Conservation (phyloP, 2,888 invertebrate species). For the Panorpa germanica region DNA sequence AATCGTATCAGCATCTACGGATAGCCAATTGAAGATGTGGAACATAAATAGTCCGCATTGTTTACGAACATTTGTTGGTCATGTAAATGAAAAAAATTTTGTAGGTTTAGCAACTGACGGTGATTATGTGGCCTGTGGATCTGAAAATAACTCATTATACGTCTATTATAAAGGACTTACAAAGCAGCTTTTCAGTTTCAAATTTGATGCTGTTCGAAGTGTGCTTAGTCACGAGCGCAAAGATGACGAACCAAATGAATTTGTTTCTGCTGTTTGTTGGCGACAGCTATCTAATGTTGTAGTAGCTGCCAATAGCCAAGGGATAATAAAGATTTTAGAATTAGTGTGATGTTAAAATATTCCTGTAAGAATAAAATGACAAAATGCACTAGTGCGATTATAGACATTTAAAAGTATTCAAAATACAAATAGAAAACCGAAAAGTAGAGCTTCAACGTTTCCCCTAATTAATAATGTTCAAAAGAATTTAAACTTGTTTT, state of each 20-base stretch:
- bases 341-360: slow-evolving; percentile 43
- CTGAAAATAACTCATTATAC: slow-evolving; percentile 84
- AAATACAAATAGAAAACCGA: too few species aligned
- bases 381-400: too few species aligned
- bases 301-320: slow-evolving; percentile 87
- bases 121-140: slow-evolving; percentile 85
- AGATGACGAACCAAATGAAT: slow-evolving; percentile 77
- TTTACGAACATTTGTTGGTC: slow-evolving; percentile 73
- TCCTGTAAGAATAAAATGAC: too few species aligned
- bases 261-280: slow-evolving; percentile 94
- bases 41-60: slow-evolving; percentile 59
- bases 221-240: slow-evolving; percentile 56
- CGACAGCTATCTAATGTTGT: slow-evolving; percentile 66
- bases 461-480: too few species aligned
- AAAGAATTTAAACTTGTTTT: too few species aligned
- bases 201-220: slow-evolving; percentile 67
- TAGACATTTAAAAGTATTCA: too few species aligned
- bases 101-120: slow-evolving; percentile 85
- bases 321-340: slow-evolving; percentile 76
- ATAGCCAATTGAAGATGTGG: slow-evolving; percentile 83
- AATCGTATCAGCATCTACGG: slow-evolving; percentile 83
- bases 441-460: too few species aligned
- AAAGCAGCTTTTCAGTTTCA: slow-evolving; percentile 68
- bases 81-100: slow-evolving; percentile 90
- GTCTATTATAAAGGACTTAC: slow-evolving; percentile 82